A percentile compares a stretch with the other conserved stretches of the same genome.
Conservation (phyloP, 1,140 invertebrate genomes). For the Homalodisca vitripennis region DNA sequence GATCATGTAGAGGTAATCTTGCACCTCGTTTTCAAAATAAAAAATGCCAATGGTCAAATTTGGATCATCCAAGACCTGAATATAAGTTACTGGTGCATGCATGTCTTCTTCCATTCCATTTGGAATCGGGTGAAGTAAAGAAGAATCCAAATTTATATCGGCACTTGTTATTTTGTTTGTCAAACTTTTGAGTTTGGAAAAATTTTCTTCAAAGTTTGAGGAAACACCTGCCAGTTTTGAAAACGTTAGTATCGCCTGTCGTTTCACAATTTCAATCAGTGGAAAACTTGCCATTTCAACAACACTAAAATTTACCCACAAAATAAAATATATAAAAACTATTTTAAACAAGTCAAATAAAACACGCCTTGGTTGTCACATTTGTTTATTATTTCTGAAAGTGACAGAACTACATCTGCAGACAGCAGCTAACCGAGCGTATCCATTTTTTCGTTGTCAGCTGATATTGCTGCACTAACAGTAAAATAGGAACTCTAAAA, state of each 20-base stretch:
- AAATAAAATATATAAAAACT: too few relatives aligned
- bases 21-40: constrained; percentile 71
- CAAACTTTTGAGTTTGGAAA: constrained; percentile 30
- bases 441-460: too few relatives aligned
- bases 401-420: too few relatives aligned
- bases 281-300: constrained; percentile 6
- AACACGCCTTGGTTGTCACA: too few relatives aligned
- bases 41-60: constrained; percentile 83
- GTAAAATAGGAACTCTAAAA: too few relatives aligned
- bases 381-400: too few relatives aligned
- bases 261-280: constrained; percentile 37
- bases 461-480: too few relatives aligned
- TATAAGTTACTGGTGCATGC: constrained; percentile 38
- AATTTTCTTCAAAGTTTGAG: constrained; percentile 37
- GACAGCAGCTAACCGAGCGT: too few relatives aligned
- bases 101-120: neutral
- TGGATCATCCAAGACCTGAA: constrained; percentile 59
- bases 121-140: constrained; percentile 15
- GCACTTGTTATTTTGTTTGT: constrained; percentile 33
- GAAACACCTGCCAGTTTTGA: constrained; percentile 24
- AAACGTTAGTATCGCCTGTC: constrained; percentile 38
- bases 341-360: too few relatives aligned
- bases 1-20: constrained; percentile 85
- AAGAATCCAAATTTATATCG: constrained; percentile 35
- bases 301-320: too few relatives aligned